Conservation (phyloP, 2,888 invertebrate species). For the Cataglyphis livida region DNA sequence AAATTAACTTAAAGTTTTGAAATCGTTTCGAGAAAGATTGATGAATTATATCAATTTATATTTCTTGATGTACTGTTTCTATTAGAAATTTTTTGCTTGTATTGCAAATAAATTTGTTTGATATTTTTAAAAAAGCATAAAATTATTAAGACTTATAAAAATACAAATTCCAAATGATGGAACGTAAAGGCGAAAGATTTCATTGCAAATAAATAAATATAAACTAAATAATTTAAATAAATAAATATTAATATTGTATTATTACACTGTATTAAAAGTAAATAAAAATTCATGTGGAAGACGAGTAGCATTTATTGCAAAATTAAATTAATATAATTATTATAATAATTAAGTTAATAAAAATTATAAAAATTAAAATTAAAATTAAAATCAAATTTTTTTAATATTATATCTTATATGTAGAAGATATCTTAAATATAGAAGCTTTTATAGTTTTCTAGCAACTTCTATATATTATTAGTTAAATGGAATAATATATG, state of each 20-base stretch:
- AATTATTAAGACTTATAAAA: not conserved
- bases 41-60: constrained; percentile 19
- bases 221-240: not conserved
- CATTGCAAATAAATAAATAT: not conserved
- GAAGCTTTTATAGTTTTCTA: not conserved
- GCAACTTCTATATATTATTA: not conserved
- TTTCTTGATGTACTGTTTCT: not conserved
- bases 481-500: not conserved
- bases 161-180: not conserved
- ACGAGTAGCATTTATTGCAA: not conserved
- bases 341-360: not conserved
- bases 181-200: not conserved
- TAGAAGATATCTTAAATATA: not conserved
- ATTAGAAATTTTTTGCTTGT: constrained; percentile 1
- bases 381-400: too few species aligned
- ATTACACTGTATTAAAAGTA: not conserved
- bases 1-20: constrained; percentile 14
- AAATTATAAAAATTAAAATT: too few species aligned
- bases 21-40: constrained; percentile 12
- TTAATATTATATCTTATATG: too few species aligned
- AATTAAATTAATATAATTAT: constrained; percentile 37
- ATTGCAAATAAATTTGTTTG: not conserved
- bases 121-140: constrained; percentile 14
- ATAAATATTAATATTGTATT: not conserved
- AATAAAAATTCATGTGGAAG: not conserved